Evolutionary conservation across 2,113 vertebrate species (phyloP).

Genomic region (Entomyzon cyanotis): DNA sequence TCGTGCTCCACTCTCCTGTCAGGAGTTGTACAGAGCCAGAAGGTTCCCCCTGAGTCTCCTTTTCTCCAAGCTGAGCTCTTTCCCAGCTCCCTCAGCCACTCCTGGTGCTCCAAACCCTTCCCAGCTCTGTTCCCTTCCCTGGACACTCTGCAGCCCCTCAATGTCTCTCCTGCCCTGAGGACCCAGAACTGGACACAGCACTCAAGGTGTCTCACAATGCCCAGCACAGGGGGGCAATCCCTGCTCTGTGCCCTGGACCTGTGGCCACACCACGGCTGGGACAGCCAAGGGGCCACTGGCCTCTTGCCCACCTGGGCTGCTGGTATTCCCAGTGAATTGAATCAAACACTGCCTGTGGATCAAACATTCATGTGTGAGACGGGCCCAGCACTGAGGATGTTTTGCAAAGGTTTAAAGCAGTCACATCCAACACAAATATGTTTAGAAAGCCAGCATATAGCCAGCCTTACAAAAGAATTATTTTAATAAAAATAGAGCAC

Average conservation of each 20-base stretch:
- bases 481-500: conserved; percentile 64
- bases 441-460: not conserved
- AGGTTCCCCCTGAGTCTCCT: not conserved
- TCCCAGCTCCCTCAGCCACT: not conserved
- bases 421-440: not conserved
- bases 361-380: not conserved
- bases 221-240: not conserved
- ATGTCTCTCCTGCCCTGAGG: fast-evolving
- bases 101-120: not conserved
- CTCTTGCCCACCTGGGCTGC: not conserved
- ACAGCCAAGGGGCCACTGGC: not conserved
- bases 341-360: not conserved
- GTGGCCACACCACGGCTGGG: fast-evolving
- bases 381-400: not conserved
- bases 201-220: fast-evolving
- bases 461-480: not conserved
- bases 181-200: not conserved
- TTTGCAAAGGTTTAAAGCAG: not conserved
- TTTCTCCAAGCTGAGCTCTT: not conserved
- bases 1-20: not conserved
- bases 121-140: not conserved
- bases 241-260: not conserved
- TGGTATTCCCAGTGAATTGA: not conserved
- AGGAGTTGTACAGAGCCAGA: not conserved
- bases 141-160: not conserved